A percentile compares a stretch with the other conserved stretches of the same genome.
phyloP scores from a whole-genome alignment of 2,888 invertebrate genomes.

The Toxonevra muliebris region DNA sequence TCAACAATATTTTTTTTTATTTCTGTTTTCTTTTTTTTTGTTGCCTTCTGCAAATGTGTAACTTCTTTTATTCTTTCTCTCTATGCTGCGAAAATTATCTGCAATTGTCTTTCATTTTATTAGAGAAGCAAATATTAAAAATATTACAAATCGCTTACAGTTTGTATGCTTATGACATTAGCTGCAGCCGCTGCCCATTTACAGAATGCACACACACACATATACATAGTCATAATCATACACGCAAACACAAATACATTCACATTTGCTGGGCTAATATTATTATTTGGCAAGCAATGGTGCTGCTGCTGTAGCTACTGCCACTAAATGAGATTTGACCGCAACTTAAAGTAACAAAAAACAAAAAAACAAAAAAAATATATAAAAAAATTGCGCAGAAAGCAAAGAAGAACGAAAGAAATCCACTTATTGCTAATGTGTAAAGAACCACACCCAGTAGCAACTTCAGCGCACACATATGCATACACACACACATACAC shows the following conservation, averaged over 20 bases:
- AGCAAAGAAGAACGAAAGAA: conserved; percentile 1
- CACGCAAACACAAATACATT: too few species aligned
- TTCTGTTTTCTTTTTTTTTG: too few species aligned
- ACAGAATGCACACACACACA: too few species aligned
- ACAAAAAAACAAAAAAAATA: background rate
- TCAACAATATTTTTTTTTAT: too few species aligned
- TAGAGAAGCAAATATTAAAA: conserved; percentile 56
- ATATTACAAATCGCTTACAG: conserved; percentile 54
- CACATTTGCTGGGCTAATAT: background rate
- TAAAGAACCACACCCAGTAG: conserved; percentile 22
- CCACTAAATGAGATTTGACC: conserved; percentile 23
- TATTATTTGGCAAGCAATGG: background rate
- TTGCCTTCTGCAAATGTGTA: too few species aligned
- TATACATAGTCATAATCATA: too few species aligned
- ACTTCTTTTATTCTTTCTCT: too few species aligned
- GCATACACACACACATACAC: too few species aligned
- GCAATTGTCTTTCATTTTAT: conserved; percentile 54
- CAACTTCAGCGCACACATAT: too few species aligned
- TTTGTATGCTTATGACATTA: conserved; percentile 39
- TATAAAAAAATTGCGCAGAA: too few species aligned
- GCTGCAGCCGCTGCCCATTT: conserved; percentile 46
- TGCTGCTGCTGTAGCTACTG: background rate
- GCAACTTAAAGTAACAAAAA: conserved; percentile 13
- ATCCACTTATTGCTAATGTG: conserved; percentile 52
- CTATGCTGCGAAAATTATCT: conserved; percentile 6